Conservation (phyloP, 2,888 invertebrate species). For the Hymenopus coronatus region DNA sequence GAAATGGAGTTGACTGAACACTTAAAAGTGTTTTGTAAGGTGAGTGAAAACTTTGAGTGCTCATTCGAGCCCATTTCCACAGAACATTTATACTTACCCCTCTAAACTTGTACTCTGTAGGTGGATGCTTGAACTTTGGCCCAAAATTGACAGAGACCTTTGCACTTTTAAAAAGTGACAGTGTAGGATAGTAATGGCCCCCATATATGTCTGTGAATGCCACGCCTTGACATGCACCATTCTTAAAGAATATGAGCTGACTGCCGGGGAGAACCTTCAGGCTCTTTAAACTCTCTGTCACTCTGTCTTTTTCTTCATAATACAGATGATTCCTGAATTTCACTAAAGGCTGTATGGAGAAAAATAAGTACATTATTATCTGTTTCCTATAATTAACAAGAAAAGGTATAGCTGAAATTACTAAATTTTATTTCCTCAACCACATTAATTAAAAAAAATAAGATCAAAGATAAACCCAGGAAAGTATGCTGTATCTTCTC, state of each 20-base stretch:
- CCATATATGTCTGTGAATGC: conserved; percentile 84
- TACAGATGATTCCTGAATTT: conserved; percentile 98
- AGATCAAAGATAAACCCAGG: no score
- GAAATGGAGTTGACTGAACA: no score
- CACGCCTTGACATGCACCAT: conserved; percentile 85
- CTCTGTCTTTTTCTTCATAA: conserved; percentile 96
- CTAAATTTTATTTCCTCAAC: no score
- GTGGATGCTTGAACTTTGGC: conserved; percentile 85
- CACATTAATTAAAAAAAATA: no score
- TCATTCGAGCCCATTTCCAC: not conserved
- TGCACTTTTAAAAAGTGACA: conserved; percentile 88
- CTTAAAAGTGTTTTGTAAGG: not conserved
- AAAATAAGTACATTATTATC: not conserved
- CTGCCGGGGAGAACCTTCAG: conserved; percentile 73
- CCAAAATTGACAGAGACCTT: conserved; percentile 95
- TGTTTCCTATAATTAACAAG: no score
- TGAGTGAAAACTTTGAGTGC: no score
- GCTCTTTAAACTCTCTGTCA: conserved; percentile 79
- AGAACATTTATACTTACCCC: conserved; percentile 59
- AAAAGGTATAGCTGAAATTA: no score
- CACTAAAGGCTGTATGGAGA: conserved; percentile 75
- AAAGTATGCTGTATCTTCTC: no score
- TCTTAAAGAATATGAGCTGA: conserved; percentile 85
- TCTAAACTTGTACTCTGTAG: conserved; percentile 62
- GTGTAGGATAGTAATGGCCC: conserved; percentile 91